Evolutionary conservation across 2,113 vertebrate genomes (phyloP).

Genomic region (Nibea coibor): DNA sequence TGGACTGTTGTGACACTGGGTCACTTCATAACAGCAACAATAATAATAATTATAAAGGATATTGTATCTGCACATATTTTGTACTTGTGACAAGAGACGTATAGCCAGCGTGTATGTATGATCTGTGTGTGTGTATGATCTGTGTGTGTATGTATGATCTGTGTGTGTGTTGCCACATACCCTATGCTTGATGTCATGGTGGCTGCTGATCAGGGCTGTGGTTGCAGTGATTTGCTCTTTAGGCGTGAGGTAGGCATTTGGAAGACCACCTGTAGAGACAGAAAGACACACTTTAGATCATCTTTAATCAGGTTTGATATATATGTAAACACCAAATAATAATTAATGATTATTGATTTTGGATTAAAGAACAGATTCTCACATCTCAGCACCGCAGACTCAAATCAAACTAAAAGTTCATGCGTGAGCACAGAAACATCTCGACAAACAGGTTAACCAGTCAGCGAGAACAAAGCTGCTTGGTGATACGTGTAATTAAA

Average conservation of each 20-base stretch:
- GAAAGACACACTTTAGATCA: slow-evolving; percentile 5
- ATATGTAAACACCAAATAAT: neutral
- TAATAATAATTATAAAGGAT: neutral
- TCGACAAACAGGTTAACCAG: neutral
- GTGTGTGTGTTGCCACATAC: slow-evolving; percentile 51
- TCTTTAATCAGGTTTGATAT: neutral
- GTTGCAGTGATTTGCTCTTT: slow-evolving; percentile 80
- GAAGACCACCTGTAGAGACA: slow-evolving; percentile 69
- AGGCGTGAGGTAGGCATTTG: slow-evolving; percentile 85
- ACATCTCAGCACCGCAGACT: neutral
- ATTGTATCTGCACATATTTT: neutral
- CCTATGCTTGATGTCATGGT: slow-evolving; percentile 85
- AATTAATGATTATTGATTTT: neutral
- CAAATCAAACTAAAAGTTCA: neutral
- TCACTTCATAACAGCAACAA: too few species aligned
- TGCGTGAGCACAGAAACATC: neutral
- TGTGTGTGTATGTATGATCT: neutral
- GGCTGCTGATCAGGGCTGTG: slow-evolving; percentile 81
- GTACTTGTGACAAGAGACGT: neutral
- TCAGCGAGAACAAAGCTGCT: neutral
- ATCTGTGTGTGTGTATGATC: neutral
- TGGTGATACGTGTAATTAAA: neutral
- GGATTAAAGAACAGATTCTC: neutral
- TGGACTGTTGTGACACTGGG: neutral
- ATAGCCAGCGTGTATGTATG: neutral